phyloP scores from a whole-genome alignment of 1,140 invertebrate genomes.

The Phthorimaea operculella region DNA sequence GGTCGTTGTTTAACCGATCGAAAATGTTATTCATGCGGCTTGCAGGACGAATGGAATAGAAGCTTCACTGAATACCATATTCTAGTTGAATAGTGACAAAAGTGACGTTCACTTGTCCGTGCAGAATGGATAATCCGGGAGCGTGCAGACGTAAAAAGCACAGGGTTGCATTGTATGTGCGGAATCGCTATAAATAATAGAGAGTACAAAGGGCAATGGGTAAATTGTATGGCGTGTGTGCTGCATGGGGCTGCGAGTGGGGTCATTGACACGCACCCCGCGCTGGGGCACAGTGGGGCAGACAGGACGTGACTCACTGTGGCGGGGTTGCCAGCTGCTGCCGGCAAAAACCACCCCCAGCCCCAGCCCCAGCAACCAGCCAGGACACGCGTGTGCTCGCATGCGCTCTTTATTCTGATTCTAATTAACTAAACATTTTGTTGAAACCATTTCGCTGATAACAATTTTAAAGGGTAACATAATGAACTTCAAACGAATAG shows the following conservation, averaged over 20 bases:
- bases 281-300: slow-evolving; percentile 37
- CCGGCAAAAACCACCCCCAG: slow-evolving; percentile 54
- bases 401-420: slow-evolving; percentile 38
- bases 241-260: slow-evolving; percentile 52
- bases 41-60: background rate
- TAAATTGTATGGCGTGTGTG: slow-evolving; percentile 49
- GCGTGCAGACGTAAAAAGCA: slow-evolving; percentile 29
- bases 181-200: slow-evolving; percentile 51
- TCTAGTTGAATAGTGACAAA: slow-evolving; percentile 2
- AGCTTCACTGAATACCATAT: background rate
- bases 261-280: slow-evolving; percentile 58
- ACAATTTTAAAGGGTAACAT: slow-evolving; percentile 11
- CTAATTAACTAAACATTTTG: slow-evolving; percentile 27
- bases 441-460: slow-evolving; percentile 6
- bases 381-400: slow-evolving; percentile 30
- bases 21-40: background rate
- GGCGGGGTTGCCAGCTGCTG: slow-evolving; percentile 60
- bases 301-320: slow-evolving; percentile 59
- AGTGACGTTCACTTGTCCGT: slow-evolving; percentile 20
- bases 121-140: slow-evolving; percentile 35
- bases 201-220: slow-evolving; percentile 52
- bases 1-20: background rate
- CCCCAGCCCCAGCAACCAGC: slow-evolving; percentile 9
- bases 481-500: background rate
- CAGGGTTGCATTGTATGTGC: slow-evolving; percentile 32